Base-by-base conservation (phyloP, 2,888 invertebrate genomes). In the Machimus rusticus region DNA sequence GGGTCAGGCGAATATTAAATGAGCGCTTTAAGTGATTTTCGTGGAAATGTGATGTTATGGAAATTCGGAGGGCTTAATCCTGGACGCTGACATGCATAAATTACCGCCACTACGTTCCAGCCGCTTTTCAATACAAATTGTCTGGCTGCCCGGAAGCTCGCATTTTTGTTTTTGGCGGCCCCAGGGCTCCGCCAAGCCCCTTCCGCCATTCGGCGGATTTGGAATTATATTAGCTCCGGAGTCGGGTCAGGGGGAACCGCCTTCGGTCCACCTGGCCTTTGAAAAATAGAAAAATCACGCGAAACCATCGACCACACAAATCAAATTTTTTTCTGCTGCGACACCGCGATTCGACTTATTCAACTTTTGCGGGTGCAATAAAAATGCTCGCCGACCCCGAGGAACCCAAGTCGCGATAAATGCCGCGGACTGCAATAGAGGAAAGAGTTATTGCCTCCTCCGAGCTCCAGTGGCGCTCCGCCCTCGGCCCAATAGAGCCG, bases 21-120 rank as follows among this genome's bases (percentile, higher is more conserved):
- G 78, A 78, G 78, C 78, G 78, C 37, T 78, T 78, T 78, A 78
- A 78, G 78, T 78, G 78, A 78, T 78, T 78, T 43, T 43, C 78
- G 39, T 78, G 78, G 78, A 78, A 78, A 78, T 39, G 78, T 78
- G 37, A 78, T 39, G 78, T 78, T 78, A 78, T 39, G 78, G 78
- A 78, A 78, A 78, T 43, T 43, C 23, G 39, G 23, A 37, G 39
- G 78, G 78, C 43, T 78, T 78, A 78, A 78, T 78, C 78, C 78
- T 39, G 37, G 78, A 9, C 23, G 43, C 43, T 78, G 78, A 43
- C 78, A 78, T 78, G 78, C 37, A 78, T 39, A 78, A 78, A 78
- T 78, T 43, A 76, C 43, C 43, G 43, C 12, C 43, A 43, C n/a
- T 37, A 78, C 37, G 78, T 43, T 78, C 14, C 37, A 78, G 78